These are phyloP conservation scores for Musca vetustissima DNA, from an alignment of 1,140 invertebrate genomes.

Conservation along the genomic window DNA sequence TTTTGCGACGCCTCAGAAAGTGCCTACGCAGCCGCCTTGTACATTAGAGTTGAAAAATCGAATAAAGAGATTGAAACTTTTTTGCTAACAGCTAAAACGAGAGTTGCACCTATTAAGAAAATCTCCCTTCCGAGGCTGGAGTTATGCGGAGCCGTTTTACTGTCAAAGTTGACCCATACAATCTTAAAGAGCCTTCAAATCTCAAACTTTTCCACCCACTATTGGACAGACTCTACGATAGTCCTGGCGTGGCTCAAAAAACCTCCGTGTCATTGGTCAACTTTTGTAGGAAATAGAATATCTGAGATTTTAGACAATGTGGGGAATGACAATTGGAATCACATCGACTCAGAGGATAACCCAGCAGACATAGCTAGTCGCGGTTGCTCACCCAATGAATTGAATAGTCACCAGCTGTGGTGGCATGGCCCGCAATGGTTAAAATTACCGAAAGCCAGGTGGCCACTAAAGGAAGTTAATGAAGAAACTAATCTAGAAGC, in stretches of 20 bases:
- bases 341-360: slow-evolving; percentile 36
- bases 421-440: slow-evolving; percentile 37
- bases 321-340: no score
- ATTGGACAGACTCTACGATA: slow-evolving; percentile 48
- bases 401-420: slow-evolving; percentile 32
- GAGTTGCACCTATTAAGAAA: slow-evolving; percentile 32
- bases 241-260: slow-evolving; percentile 40
- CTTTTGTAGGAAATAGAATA: slow-evolving; percentile 33
- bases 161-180: background rate
- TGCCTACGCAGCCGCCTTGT: slow-evolving; percentile 41
- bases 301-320: slow-evolving; percentile 1
- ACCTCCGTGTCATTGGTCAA: slow-evolving; percentile 36
- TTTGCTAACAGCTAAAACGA: slow-evolving; percentile 31
- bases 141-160: slow-evolving; percentile 28
- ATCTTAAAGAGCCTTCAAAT: background rate
- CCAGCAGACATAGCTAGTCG: slow-evolving; percentile 39
- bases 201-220: slow-evolving; percentile 10
- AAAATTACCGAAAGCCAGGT: no score
- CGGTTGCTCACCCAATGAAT: slow-evolving; percentile 1
- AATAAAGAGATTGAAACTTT: background rate
- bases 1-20: slow-evolving; percentile 41
- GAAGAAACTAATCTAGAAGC: no score
- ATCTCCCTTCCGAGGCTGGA: slow-evolving; percentile 35
- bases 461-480: no score
- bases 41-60: slow-evolving; percentile 28